phyloP scores from a whole-genome alignment of 1,140 invertebrate genomes.

The Bilobella aurantiaca region DNA sequence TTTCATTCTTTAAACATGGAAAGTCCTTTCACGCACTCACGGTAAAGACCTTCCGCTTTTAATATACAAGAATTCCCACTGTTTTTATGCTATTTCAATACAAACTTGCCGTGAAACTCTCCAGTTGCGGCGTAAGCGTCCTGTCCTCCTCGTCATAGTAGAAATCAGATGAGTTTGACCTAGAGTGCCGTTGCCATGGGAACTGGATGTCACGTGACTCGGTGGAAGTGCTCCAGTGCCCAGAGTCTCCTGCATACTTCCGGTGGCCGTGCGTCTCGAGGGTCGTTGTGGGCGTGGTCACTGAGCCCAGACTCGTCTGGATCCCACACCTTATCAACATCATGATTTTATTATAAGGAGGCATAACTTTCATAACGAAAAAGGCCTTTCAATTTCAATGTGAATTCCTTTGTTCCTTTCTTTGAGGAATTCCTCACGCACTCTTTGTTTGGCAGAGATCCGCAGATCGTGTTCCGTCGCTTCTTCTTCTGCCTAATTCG shows the following conservation, averaged over 20 bases:
- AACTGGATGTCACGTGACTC: constrained; percentile 29
- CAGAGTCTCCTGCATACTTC: constrained; percentile 34
- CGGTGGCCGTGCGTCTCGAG: not conserved
- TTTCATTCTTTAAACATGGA: too few species aligned
- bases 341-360: too few species aligned
- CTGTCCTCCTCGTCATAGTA: constrained; percentile 34
- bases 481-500: constrained; percentile 41
- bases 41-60: too few species aligned
- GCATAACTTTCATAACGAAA: not conserved
- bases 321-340: constrained; percentile 31
- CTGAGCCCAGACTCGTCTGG: constrained; percentile 33
- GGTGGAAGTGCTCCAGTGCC: constrained; percentile 34
- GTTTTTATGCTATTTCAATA: not conserved
- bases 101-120: constrained; percentile 33
- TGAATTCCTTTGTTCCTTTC: not conserved
- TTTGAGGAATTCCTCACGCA: constrained; percentile 11
- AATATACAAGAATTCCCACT: too few species aligned
- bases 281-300: constrained; percentile 24
- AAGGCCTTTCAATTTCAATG: too few species aligned
- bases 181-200: constrained; percentile 30
- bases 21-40: not conserved
- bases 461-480: constrained; percentile 78
- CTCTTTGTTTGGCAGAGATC: constrained; percentile 40
- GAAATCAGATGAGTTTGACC: constrained; percentile 31
- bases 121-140: constrained; percentile 32